Evolutionary conservation across 2,888 invertebrate species (phyloP), one percentile per base, ranked within the genome.

Genomic region (Chesias legatella): DNA sequence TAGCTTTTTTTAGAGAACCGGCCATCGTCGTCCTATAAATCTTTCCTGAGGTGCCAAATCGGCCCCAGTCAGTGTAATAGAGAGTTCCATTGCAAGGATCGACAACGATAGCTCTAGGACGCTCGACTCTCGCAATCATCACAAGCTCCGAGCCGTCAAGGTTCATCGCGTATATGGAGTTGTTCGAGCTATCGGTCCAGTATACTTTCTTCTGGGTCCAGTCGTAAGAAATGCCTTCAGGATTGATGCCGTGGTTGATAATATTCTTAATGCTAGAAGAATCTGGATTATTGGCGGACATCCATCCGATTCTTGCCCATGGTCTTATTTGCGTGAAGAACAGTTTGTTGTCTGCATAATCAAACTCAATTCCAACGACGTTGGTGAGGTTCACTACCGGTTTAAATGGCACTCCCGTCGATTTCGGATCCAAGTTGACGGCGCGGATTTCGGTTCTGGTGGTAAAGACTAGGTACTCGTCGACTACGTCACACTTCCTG

Each of bases 151-250:
- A 90, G 1, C 97, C 96, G 65, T 97, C 96, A 10, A 95, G 81
- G 68, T 98, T 97, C 95, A 98, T 96, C 0, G 98, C 95, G 64
- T 97, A 98, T 39, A 98, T 97, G 7, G 96, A 95, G 61, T 96
- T 96, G 60, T 98, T 97, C 0, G 95, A 94, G 17, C 97, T 96
- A 66, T 99, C 99, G 0, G 98, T 97, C 98, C 98, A 99, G 76
- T 98, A 99, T 23, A 99, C 92, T 75, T 98, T 98, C 71, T 95
- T 95, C 58, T 97, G 97, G 0, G 98, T 96, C 99, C 99, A 99
- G 70, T 99, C 99, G 69, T 98, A 97, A 0, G 97, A 96, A 48
- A 98, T 94, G 3, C 97, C 97, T 75, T 97, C 97, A 0, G 97
- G 97, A 77, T 96, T 97, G 37, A 97, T 95, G 10, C 95, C 94